Base-by-base conservation (phyloP, 2,888 invertebrate genomes). In the Alloscopus bannaensis region DNA sequence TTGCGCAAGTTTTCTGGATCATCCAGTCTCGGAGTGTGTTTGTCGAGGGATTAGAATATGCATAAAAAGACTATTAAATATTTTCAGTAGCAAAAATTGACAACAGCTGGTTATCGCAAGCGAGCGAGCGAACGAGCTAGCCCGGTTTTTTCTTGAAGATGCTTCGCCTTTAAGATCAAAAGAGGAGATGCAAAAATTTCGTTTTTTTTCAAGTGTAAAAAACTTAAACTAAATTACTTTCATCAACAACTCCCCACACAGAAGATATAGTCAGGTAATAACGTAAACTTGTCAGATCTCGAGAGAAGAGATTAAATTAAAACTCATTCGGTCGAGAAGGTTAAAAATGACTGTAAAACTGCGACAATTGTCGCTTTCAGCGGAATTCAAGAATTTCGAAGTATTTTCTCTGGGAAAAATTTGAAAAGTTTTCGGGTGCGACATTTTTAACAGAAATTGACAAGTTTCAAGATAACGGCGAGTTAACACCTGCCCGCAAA, bases 71-170 rank as follows among this genome's bases (percentile, higher is more conserved):
- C 68, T 68, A 75, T 75, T 75, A 75, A 75, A 75, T 62, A 42
- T 62, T 62, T 62, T 42, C 42, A 62, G 62, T 65, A 66, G 78
- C 78, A 71, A 71, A 78, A 71, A 64, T 70, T 78, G 78, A 78
- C 78, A 78, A 77, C 77, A 77, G 42, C 64, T 77, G 77, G 77
- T 77, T 77, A 77, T 77, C 77, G 77, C 77, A 77, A 77, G 77
- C 64, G 77, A 77, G 77, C 77, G 65, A 52, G 57, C 28, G 77
- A 77, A 70, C 77, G 77, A 77, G 77, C 77, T 77, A 70, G 70
- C 70, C 77, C 77, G 77, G 77, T 77, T 77, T 70, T 68, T 70
- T n/a, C n/a, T n/a, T n/a, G 20, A 47, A 52, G 65, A 45, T 62
- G 42, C 70, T 69, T 64, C 50, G 3, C 18, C 22, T 47, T 29